Evolutionary conservation across 2,113 vertebrate species (phyloP), one percentile per base, ranked within the genome.

Genomic region (Syngnathoides biaculeatus): DNA sequence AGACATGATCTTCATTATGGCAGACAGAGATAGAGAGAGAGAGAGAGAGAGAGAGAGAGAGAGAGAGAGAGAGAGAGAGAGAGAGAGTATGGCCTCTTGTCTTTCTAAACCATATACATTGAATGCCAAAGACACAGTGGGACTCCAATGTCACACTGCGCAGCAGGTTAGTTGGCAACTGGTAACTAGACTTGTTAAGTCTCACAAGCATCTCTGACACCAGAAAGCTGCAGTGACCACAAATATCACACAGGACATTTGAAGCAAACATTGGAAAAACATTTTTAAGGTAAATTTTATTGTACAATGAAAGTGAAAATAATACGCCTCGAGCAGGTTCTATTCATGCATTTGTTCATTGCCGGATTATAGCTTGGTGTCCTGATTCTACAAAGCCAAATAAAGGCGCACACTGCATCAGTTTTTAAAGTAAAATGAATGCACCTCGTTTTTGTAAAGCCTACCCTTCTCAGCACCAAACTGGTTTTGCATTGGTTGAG

Each of bases 51-150:
- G 58, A 65, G 38, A 68, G n/a, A 40, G n/a, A 39, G 59, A 62
- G 38, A 47, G 45, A 14, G 17, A 47, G 15, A 42, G 40, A 42
- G 40, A 42, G 40, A 42, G 40, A 42, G 10, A 39, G 26, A 14
- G 57, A 59, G 30, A 59, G 57, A 24, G 39, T 47, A n/a, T 24
- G 26, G 9, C 67, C 27, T 42, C 38, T 72, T 74, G 78, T 89
- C 79, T 81, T 53, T 63, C 80, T 77, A 81, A 87, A 35, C 56
- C 81, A 71, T 87, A 79, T 73, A 67, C n/a, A n/a, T n/a, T n/a
- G n/a, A 77, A 75, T 77, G 79, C 83, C 77, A 83, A 75, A 79
- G 48, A 73, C 68, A 80, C 70, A 76, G 48, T 64, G 62, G 67
- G 56, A 68, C 60, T 62, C 74, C 66, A 74, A 80, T 75, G 75